Evolutionary conservation across 2,888 invertebrate species (phyloP).

Genomic region (Stenotaenia linearis): DNA sequence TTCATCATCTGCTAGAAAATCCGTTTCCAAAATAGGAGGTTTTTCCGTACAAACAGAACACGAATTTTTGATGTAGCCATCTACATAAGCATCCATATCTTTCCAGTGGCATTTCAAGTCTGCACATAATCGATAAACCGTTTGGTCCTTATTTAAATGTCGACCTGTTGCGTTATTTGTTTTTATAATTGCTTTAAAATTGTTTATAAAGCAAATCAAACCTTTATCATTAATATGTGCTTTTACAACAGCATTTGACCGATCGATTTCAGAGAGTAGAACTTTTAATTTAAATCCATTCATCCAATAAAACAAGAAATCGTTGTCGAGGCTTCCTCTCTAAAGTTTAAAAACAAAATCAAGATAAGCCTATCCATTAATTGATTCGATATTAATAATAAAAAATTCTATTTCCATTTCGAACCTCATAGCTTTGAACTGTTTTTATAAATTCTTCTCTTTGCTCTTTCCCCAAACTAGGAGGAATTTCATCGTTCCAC

Average conservation of each 20-base stretch:
- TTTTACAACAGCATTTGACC: background rate
- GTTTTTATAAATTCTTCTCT: background rate
- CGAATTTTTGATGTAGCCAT: background rate
- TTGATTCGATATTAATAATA: too few species aligned
- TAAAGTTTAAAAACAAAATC: too few species aligned
- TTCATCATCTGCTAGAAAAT: too few species aligned
- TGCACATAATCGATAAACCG: background rate
- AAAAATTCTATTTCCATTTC: too few species aligned
- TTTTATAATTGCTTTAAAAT: background rate
- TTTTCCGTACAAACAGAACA: background rate
- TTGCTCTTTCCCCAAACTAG: background rate
- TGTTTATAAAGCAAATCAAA: background rate
- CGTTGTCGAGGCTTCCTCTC: background rate
- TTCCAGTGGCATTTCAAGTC: background rate
- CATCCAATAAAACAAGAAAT: background rate
- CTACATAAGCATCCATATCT: background rate
- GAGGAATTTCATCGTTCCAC: background rate
- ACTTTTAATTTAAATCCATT: background rate
- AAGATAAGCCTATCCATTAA: too few species aligned
- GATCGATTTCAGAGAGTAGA: background rate
- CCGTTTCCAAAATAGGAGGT: too few species aligned
- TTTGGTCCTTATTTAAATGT: background rate
- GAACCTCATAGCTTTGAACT: background rate
- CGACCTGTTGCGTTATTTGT: background rate
- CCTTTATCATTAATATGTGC: background rate